Percentiles rank a stretch among this genome's conserved stretches.
phyloP scores from a whole-genome alignment of 2,113 vertebrate genomes.

The Manacus vitellinus region DNA sequence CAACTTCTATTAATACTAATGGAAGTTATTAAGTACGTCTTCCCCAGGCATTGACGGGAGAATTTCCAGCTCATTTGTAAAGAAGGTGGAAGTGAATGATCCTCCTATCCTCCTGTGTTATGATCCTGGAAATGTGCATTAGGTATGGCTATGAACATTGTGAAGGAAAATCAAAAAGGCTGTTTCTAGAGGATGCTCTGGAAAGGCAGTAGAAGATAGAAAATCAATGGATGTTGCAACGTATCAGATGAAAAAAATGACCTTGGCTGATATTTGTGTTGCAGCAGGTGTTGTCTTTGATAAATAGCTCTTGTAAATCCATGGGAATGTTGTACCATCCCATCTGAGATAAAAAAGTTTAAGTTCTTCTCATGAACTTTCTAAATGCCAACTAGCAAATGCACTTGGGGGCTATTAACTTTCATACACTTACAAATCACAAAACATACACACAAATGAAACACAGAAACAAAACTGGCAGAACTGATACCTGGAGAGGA shows the following conservation, averaged over 20 bases:
- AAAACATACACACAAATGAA: not conserved
- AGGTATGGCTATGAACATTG: not conserved
- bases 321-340: conserved; percentile 1
- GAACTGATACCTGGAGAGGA: not conserved
- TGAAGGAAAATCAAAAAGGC: not conserved
- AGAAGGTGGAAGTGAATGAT: not conserved
- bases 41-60: not conserved
- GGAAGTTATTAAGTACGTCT: not conserved
- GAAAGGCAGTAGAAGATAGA: not conserved
- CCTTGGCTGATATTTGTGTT: conserved; percentile 24
- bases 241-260: conserved; percentile 20
- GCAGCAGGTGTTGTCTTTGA: conserved; percentile 38
- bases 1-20: not conserved
- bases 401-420: conserved; percentile 23
- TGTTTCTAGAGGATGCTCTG: not conserved
- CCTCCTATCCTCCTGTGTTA: not conserved
- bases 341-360: conserved; percentile 46
- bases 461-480: not conserved
- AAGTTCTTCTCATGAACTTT: conserved; percentile 70
- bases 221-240: not conserved
- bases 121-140: not conserved
- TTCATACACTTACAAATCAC: not conserved
- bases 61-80: not conserved
- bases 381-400: conserved; percentile 59
- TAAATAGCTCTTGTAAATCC: conserved; percentile 63